Percentiles rank a stretch among this genome's conserved stretches.
These are phyloP conservation scores for Allophyes oxyacanthae DNA, from an alignment of 2,888 invertebrate species.

Conservation along the genomic window DNA sequence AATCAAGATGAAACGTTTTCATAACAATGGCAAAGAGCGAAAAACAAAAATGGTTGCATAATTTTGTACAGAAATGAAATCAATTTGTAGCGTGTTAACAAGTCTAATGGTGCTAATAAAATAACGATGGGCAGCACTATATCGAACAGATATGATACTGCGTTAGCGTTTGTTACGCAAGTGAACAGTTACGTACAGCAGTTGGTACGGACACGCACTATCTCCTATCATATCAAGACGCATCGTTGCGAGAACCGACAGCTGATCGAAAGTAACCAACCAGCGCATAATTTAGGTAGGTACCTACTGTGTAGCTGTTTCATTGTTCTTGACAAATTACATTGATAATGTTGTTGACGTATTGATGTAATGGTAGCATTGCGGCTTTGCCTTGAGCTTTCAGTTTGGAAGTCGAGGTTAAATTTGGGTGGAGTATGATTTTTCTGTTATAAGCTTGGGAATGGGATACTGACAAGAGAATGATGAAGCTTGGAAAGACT, in stretches of 20 bases:
- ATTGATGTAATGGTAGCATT: conserved; percentile 18
- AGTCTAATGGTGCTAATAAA: conserved; percentile 69
- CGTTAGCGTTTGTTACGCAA: conserved; percentile 75
- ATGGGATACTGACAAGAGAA: too few species aligned
- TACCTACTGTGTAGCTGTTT: conserved; percentile 8
- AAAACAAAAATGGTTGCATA: conserved; percentile 37
- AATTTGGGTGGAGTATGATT: not conserved
- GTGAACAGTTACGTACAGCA: conserved; percentile 69
- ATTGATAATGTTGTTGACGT: conserved; percentile 30
- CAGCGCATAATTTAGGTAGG: conserved; percentile 21
- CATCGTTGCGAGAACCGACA: conserved; percentile 79
- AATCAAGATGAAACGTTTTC: conserved; percentile 3
- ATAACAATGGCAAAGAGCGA: conserved; percentile 32
- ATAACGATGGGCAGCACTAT: conserved; percentile 64
- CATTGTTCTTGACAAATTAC: conserved; percentile 40
- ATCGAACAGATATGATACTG: conserved; percentile 62
- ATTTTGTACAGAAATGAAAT: conserved; percentile 10
- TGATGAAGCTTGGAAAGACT: too few species aligned
- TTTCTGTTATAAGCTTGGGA: not conserved
- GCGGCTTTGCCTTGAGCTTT: conserved; percentile 11
- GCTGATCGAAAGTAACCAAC: conserved; percentile 70
- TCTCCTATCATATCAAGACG: conserved; percentile 81
- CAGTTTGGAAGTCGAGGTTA: not conserved
- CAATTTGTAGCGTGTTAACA: conserved; percentile 44
- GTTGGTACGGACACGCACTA: conserved; percentile 78